Conservation (phyloP, 2,888 invertebrate species). For the Monochamus alternatus region DNA sequence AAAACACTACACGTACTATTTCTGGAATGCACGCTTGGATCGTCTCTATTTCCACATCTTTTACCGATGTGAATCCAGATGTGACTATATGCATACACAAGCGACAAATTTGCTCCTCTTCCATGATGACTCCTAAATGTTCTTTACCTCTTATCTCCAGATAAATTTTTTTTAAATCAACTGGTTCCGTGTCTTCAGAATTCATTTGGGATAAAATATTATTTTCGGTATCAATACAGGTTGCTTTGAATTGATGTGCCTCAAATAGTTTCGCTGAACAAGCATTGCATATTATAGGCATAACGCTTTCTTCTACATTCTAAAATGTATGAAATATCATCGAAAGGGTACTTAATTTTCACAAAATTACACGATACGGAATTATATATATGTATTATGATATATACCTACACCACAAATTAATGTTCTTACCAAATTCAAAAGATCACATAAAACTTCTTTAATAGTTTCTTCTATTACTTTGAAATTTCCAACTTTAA, state of each 20-base stretch:
- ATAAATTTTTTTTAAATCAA: not conserved
- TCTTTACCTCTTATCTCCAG: not conserved
- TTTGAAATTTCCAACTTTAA: not conserved
- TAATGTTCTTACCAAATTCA: not conserved
- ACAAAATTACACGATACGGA: too few species aligned
- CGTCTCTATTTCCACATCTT: not conserved
- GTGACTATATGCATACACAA: not conserved
- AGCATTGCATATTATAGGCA: not conserved
- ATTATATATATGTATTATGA: too few species aligned
- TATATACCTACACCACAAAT: too few species aligned
- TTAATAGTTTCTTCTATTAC: not conserved
- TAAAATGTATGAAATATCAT: not conserved
- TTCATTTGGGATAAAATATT: not conserved
- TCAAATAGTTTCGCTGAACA: not conserved
- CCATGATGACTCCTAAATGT: not conserved
- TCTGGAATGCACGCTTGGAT: constrained; percentile 9
- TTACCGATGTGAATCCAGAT: not conserved
- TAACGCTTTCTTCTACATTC: not conserved
- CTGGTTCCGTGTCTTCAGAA: not conserved
- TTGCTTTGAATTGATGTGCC: not conserved
- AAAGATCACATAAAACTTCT: not conserved
- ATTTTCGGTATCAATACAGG: not conserved
- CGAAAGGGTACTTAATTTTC: not conserved
- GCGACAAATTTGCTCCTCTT: not conserved
- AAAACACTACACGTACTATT: not conserved